Base-by-base conservation (phyloP, 2,113 vertebrate species). In the Tragulus kanchil region DNA sequence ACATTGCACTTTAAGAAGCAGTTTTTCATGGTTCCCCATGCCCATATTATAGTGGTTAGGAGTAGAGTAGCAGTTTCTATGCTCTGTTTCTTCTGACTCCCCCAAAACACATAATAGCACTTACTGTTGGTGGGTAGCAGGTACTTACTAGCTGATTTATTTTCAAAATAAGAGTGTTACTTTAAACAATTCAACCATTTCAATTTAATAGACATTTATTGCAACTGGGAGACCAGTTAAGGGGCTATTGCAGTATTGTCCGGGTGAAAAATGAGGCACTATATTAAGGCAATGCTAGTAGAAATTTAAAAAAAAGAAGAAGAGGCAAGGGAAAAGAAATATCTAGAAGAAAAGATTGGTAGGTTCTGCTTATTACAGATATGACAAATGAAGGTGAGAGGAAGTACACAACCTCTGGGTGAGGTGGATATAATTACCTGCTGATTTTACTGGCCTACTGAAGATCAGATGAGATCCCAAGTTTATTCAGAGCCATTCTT, bases 131-230 rank as follows among this genome's bases (percentile, higher is more conserved):
- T 45, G 42, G 52, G 73, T 13, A 75, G 61, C 87, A 85, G 84
- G 48, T 95, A 71, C n/a, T 97, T 96, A 17, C 69, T 56, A 3
- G 87, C 16, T 94, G 96, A 96, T 97, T 97, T 97, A 93, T 96
- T 85, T 97, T 95, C 64, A 96, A 92, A 95, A 93, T 95, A 93
- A 93, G 75, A 93, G 56, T 50, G n/a, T 88, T 91, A 97, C 90
- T 95, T 96, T 85, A 85, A 97, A 65, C 87, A 96, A 62, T 87
- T 81, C 69, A 96, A 90, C 92, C 54, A 93, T 89, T 97, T 95
- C 90, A 97, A 58, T 90, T 97, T 95, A 95, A 92, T 59, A 90
- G 96, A 92, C 95, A 95, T 96, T 97, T 96, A 96, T 77, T 95
- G 75, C 64, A 93, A 93, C 92, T 92, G 79, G 50, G 90, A 97